Evolutionary conservation across 1,140 invertebrate species (phyloP).

Genomic region (Subanguina moxae): DNA sequence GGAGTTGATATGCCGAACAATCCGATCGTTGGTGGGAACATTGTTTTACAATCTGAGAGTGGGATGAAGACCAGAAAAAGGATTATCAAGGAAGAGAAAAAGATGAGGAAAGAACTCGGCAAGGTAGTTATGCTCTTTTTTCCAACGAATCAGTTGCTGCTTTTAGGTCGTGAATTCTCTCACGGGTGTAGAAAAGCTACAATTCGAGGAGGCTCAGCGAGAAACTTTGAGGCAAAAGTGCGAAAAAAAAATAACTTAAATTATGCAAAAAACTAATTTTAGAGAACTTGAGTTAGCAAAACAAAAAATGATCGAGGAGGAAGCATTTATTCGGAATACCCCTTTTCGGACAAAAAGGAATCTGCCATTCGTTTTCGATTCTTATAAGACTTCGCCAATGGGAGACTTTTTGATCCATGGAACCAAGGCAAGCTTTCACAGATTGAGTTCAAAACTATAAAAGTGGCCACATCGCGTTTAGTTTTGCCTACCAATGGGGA

Average conservation of each 20-base stretch:
- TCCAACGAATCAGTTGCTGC: too few relatives aligned
- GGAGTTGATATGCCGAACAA: not conserved
- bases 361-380: slow-evolving; percentile 61
- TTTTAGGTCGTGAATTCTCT: slow-evolving; percentile 29
- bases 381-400: slow-evolving; percentile 67
- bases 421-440: slow-evolving; percentile 23
- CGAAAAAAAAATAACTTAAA: slow-evolving; percentile 43
- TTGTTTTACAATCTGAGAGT: slow-evolving; percentile 67
- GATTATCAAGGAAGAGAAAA: slow-evolving; percentile 82
- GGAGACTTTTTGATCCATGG: slow-evolving; percentile 31
- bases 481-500: slow-evolving; percentile 74
- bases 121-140: slow-evolving; percentile 48
- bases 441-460: too few relatives aligned
- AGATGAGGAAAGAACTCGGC: slow-evolving; percentile 67
- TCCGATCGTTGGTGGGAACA: not conserved
- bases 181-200: slow-evolving; percentile 60
- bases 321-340: slow-evolving; percentile 9
- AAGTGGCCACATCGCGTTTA: not conserved
- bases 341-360: slow-evolving; percentile 14
- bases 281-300: not conserved
- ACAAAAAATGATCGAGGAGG: not conserved
- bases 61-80: slow-evolving; percentile 77
- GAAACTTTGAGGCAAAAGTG: slow-evolving; percentile 67
- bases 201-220: slow-evolving; percentile 60
- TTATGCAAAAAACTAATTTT: not conserved